Conservation (phyloP, 2,888 invertebrate genomes). For the Ganaspis brasiliensis region DNA sequence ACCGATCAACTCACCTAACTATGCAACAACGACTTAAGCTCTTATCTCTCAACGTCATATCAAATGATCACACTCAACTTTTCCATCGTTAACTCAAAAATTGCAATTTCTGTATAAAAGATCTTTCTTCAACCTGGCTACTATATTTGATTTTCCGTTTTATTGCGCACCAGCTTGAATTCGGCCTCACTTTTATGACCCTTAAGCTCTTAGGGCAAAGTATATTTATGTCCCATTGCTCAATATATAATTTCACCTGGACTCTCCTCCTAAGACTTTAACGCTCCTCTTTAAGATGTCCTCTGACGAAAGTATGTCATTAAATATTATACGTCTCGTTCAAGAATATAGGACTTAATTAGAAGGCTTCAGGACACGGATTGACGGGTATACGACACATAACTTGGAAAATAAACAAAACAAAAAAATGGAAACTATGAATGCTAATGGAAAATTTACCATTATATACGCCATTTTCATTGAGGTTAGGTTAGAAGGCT, state of each 20-base stretch:
- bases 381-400: background rate
- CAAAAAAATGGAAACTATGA: background rate
- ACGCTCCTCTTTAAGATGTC: slow-evolving; percentile 42
- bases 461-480: no score
- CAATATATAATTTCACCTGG: slow-evolving; percentile 39
- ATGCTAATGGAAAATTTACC: no score
- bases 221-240: slow-evolving; percentile 25
- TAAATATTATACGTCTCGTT: slow-evolving; percentile 38
- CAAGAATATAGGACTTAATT: slow-evolving; percentile 44
- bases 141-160: no score
- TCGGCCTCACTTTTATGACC: slow-evolving; percentile 68
- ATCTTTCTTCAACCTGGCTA: no score
- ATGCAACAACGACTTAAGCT: background rate
- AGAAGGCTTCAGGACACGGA: slow-evolving; percentile 29
- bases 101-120: slow-evolving; percentile 62
- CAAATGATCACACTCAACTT: slow-evolving; percentile 29
- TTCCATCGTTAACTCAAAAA: slow-evolving; percentile 53
- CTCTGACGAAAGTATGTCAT: slow-evolving; percentile 17
- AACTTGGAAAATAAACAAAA: slow-evolving; percentile 6
- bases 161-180: no score
- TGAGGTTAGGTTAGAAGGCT: no score
- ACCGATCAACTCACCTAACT: slow-evolving; percentile 11
- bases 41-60: background rate
- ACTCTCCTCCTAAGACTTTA: slow-evolving; percentile 27
- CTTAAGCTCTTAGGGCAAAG: slow-evolving; percentile 58